phyloP scores from a whole-genome alignment of 2,797 vertebrate species.

The Arrhamphus sclerolepis region DNA sequence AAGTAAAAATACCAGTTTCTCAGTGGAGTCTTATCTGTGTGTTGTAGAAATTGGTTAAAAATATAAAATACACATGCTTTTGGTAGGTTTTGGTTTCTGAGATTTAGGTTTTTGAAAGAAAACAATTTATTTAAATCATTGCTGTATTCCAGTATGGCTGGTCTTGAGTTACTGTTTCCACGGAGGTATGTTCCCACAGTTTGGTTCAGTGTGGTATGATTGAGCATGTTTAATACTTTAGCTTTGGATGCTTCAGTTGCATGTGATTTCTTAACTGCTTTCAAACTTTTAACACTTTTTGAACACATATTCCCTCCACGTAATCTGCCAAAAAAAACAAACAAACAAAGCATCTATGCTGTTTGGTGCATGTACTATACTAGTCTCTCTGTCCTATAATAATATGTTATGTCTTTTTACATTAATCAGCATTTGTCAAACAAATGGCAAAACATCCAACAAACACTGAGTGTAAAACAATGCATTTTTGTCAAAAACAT shows the following conservation, averaged over 20 bases:
- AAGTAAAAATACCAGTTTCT: too few relatives aligned
- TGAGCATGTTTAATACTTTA: constrained; percentile 24
- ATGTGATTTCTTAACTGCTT: neutral
- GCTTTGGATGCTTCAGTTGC: constrained; percentile 26
- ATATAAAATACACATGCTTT: too few relatives aligned
- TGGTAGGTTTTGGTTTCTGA: constrained; percentile 1
- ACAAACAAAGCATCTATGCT: too few relatives aligned
- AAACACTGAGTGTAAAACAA: too few relatives aligned
- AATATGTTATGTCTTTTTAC: too few relatives aligned
- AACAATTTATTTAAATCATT: constrained; percentile 49
- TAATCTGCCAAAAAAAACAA: too few relatives aligned
- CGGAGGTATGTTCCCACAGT: constrained; percentile 77
- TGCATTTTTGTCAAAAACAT: too few relatives aligned
- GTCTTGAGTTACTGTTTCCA: constrained; percentile 82
- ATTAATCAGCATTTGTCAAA: neutral
- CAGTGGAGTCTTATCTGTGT: too few relatives aligned
- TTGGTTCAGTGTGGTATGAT: constrained; percentile 18
- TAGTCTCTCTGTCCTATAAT: neutral
- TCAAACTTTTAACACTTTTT: neutral
- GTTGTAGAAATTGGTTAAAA: too few relatives aligned
- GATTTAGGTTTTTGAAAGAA: constrained; percentile 11
- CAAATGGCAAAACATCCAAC: too few relatives aligned
- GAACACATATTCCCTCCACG: neutral
- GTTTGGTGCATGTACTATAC: too few relatives aligned
- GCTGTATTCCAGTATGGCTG: constrained; percentile 79